Percentiles rank a stretch among this genome's conserved stretches.
Evolutionary conservation across 1,140 invertebrate genomes (phyloP).

Genomic region (Sycobia sp.): DNA sequence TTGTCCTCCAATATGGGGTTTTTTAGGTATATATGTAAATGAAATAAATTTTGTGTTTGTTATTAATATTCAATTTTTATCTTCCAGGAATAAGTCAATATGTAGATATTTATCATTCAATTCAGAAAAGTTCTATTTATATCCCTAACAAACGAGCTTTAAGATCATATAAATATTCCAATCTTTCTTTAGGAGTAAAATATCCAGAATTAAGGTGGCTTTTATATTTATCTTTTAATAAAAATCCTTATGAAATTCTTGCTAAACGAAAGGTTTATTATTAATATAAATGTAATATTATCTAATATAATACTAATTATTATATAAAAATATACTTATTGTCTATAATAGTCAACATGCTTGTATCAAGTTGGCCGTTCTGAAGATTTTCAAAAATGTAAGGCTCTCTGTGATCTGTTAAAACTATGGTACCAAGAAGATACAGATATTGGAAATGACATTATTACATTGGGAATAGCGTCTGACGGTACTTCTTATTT

Average conservation of each 20-base stretch:
- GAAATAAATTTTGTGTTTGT: not conserved
- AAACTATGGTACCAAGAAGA: conserved; percentile 39
- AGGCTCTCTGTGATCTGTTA: conserved; percentile 42
- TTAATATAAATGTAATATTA: not conserved
- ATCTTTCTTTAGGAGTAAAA: conserved; percentile 24
- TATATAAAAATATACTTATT: too few relatives aligned
- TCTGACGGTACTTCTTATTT: conserved; percentile 36
- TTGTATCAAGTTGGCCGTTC: conserved; percentile 35
- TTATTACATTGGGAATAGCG: conserved; percentile 40
- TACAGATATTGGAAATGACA: conserved; percentile 35
- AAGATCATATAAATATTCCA: not conserved
- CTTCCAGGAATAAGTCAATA: conserved; percentile 39
- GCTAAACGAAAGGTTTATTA: conserved; percentile 26
- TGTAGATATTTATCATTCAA: conserved; percentile 36
- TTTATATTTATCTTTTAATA: conserved; percentile 36
- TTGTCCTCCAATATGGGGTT: conserved; percentile 45
- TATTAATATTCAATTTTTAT: not conserved
- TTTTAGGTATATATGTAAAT: conserved; percentile 30
- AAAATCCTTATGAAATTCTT: conserved; percentile 26
- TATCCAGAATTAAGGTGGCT: conserved; percentile 39
- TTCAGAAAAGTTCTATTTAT: conserved; percentile 34
- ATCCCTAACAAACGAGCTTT: conserved; percentile 30
- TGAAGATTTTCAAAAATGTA: conserved; percentile 41
- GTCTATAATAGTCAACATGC: conserved; percentile 12
- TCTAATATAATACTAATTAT: too few relatives aligned